Base-by-base conservation (phyloP, 2,888 invertebrate species). In the Eupithecia pulchellata region DNA sequence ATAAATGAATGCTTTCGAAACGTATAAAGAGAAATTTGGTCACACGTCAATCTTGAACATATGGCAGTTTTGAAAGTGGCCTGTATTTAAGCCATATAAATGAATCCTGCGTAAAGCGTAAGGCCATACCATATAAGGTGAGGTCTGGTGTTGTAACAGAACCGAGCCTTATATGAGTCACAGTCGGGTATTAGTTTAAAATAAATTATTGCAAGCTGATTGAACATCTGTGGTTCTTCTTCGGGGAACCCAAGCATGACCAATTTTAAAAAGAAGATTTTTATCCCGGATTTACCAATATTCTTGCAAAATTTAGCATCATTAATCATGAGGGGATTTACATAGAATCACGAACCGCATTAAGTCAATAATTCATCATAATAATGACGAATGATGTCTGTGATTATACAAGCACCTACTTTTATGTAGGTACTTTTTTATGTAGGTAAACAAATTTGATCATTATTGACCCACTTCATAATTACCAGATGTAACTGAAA, bases 51-150 rank as follows among this genome's bases (percentile, higher is more conserved):
- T 91, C 89, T 87, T 75, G 86, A 92, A 90, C 93, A 93, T 92
- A 92, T 93, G 93, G 93, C 79, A 77, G 85, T 92, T 89, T 90
- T 92, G 92, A 93, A 93, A 93, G 93, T 89, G 84, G 84, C 85
- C 85, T 86, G 88, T 86, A 89, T 91, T 89, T 91, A 90, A 86
- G 87, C 89, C 91, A 86, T 92, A 91, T 91, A 92, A 86, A 91
- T 89, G 90, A 86, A 88, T 89, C 87, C 88, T 86, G 89, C 66
- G 78, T 77, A 74, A 80, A 62, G 62, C 61, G 89, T 89, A 91
- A 92, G 93, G 92, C 90, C 92, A 81, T 79, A 78, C 93, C 93
- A 77, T 92, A 92, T 88, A 92, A 85, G 93, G 93, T 78, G 80
- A 73, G 84, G 89, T 88, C 83, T 84, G 84, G 86, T 88, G 90